These are phyloP conservation scores for Caenorhabditis latens DNA, from an alignment of 1,140 invertebrate genomes.

Conservation along the genomic window DNA sequence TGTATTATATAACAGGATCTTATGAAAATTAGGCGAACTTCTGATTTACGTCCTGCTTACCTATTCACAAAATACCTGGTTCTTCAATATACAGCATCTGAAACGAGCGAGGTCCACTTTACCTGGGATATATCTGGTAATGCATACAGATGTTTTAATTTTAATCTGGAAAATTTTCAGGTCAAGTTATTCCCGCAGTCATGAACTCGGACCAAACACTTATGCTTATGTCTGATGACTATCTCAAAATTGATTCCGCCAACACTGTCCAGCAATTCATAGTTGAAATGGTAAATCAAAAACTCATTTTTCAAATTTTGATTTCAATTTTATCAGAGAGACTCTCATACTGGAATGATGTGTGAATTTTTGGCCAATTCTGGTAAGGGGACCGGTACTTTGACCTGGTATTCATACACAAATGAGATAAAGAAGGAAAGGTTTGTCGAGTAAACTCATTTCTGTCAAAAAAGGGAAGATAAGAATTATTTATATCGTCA, in stretches of 20 bases:
- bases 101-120: not conserved
- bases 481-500: not conserved
- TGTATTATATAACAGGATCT: not conserved
- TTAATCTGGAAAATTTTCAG: not conserved
- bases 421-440: conserved; percentile 10
- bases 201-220: conserved; percentile 1
- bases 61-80: conserved; percentile 8
- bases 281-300: not conserved
- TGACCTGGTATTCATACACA: conserved; percentile 7
- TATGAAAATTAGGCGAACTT: not conserved
- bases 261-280: not conserved
- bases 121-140: conserved; percentile 8
- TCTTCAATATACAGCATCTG: not conserved
- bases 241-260: not conserved
- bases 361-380: conserved; percentile 41
- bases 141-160: no score
- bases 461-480: not conserved
- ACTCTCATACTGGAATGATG: not conserved
- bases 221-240: not conserved
- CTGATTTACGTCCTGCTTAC: not conserved
- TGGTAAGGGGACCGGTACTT: conserved; percentile 4
- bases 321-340: not conserved
- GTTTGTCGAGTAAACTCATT: not conserved
- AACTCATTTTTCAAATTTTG: not conserved
- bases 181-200: not conserved